Base-by-base conservation (phyloP, 2,113 vertebrate genomes). In the Quiscalus mexicanus region DNA sequence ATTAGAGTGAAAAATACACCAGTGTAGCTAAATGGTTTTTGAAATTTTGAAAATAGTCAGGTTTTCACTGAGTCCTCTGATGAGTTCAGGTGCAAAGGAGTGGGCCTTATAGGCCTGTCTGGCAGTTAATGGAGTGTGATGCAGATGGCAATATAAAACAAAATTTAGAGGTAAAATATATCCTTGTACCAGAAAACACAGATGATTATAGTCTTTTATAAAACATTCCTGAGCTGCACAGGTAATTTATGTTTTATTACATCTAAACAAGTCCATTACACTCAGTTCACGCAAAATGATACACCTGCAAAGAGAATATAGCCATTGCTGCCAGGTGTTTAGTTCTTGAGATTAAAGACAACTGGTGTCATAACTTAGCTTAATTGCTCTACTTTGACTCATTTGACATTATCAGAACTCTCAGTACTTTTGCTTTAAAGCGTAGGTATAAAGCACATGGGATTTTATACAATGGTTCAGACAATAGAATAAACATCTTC, bases 381-480 rank as follows among this genome's bases (percentile, higher is more conserved):
- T 96, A 89, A 95, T 25, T 80, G 35, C 41, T 86, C 60, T 64
- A 24, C 22, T 84, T 95, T 84, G 89, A 92, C 50, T 87, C 64
- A 84, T 63, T 47, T 89, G 73, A 56, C 52, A 92, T 84, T 92
- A 92, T 84, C 64, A 87, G 63, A 92, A 80, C 39, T 75, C 60
- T 42, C 47, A 63, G 42, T 71, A 74, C 30, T 92, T 87, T 55
- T 78, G 31, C 19, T 89, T 73, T 86, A 74, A 70, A 92, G 4
- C 28, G 30, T 33, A 77, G 11, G 14, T 49, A 77, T 67, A 35
- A 94, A 87, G 24, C 59, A 27, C 8, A 56, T 19, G 19, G 17
- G 31, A 85, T 76, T 94, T 89, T 67, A 87, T 73, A 62, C 5
- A 75, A n/a, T 25, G 7, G 9, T 78, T 90, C 49, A 90, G 33